Evolutionary conservation across 2,888 invertebrate genomes (phyloP), one percentile per base, ranked within the genome.

Genomic region (Diarsia dahlii): DNA sequence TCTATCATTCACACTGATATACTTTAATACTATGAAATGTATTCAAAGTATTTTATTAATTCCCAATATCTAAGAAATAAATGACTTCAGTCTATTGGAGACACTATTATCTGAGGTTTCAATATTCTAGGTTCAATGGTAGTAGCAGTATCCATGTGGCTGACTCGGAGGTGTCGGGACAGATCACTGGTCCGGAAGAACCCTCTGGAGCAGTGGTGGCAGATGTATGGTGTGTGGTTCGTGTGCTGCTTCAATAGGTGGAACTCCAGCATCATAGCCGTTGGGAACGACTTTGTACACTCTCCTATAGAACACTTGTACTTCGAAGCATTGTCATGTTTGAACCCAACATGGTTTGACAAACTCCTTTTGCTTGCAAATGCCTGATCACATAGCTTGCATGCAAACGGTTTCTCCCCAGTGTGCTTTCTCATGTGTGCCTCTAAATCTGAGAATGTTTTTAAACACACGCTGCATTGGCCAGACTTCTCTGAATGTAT

Each of bases 381-480:
- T 2, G 93, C 87, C 72, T 93, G 93, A 52, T 92, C 91, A 83
- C 97, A 97, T 23, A 94, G 77, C 46, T 91, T 91, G 84, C 97
- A 97, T 1, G 89, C 81, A 84, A 93, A 96, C 0, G 96, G 95
- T 64, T 93, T 97, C 82, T 97, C 97, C 0, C 97, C 97, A 0
- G 97, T 97, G 81, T 97, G 97, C 79, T 96, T 96, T 1, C 96
- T 91, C 97, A 97, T 97, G 82, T 97, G 97, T 1, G 95, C 96
- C 69, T 96, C 96, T 23, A 97, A 85, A 86, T 97, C 96, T 0
- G 97, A 94, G 84, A 96, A 97, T 10, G 95, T 94, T 87, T 97
- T 97, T 13, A 94, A 88, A 85, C 97, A 97, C 10, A 97, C 87
- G 0, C 89, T 91, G 86, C 97, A 97, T 8, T 95, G 91, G 0